Percentiles rank a stretch among this genome's conserved stretches.
phyloP scores from a whole-genome alignment of 1,140 invertebrate genomes.

The Cotesia vestalis region DNA sequence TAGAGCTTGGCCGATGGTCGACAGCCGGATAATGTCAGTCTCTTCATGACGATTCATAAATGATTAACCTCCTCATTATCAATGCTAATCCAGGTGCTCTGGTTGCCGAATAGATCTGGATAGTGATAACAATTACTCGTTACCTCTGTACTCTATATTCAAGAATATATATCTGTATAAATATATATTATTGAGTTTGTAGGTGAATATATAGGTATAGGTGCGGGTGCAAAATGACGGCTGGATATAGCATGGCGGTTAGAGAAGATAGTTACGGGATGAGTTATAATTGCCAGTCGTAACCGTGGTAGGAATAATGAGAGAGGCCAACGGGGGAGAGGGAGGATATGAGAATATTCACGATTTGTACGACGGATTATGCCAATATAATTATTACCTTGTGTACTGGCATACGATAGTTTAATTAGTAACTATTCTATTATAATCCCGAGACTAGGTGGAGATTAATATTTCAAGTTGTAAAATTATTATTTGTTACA shows the following conservation, averaged over 20 bases:
- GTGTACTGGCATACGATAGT: slow-evolving; percentile 18
- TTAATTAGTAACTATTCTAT: slow-evolving; percentile 35
- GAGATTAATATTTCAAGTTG: no score
- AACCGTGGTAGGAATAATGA: slow-evolving; percentile 2
- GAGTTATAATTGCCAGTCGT: no score
- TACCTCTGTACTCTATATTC: slow-evolving; percentile 7
- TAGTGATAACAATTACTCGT: slow-evolving; percentile 16
- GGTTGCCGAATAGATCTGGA: not conserved
- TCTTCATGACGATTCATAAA: slow-evolving; percentile 24
- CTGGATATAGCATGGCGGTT: no score
- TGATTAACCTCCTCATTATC: slow-evolving; percentile 34
- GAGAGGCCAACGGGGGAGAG: not conserved
- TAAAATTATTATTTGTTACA: no score
- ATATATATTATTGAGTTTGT: no score
- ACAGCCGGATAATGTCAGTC: not conserved
- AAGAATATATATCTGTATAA: not conserved
- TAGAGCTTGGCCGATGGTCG: not conserved
- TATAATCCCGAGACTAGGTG: slow-evolving; percentile 19
- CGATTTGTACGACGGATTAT: slow-evolving; percentile 32
- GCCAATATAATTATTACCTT: slow-evolving; percentile 36
- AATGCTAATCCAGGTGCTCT: slow-evolving; percentile 12
- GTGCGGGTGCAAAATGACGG: no score
- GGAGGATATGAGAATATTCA: slow-evolving; percentile 3
- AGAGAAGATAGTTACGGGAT: no score
- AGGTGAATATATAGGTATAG: no score